These are phyloP conservation scores for Cyclura pinguis DNA, from an alignment of 2,797 vertebrate species.

Conservation along the genomic window DNA sequence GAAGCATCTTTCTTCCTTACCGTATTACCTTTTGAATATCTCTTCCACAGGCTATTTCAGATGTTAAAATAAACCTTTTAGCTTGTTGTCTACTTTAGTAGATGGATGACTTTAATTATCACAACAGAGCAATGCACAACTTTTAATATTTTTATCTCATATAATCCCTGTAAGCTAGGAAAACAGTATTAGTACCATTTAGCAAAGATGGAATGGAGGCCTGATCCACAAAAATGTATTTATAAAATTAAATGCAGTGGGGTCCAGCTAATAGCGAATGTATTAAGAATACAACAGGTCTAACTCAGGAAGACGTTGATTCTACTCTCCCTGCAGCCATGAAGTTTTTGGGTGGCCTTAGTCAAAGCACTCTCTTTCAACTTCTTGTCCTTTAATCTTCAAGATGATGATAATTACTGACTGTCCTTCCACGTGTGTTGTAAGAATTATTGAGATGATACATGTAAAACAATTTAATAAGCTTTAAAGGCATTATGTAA, in stretches of 20 bases:
- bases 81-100: not conserved
- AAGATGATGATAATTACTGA: not conserved
- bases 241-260: not conserved
- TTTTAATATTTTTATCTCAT: conserved; percentile 8
- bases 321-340: not conserved
- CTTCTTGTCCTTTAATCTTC: not conserved
- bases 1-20: not conserved
- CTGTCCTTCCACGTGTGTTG: not conserved
- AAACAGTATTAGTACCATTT: not conserved
- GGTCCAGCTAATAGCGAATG: not conserved
- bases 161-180: not conserved
- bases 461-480: not conserved
- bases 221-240: not conserved
- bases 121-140: not conserved
- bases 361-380: not conserved
- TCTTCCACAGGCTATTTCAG: not conserved
- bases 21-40: not conserved
- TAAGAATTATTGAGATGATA: not conserved
- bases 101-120: not conserved
- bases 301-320: not conserved
- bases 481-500: not conserved
- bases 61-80: not conserved
- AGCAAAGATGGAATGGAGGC: not conserved
- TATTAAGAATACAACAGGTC: not conserved
- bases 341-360: not conserved